phyloP scores from a whole-genome alignment of 2,888 invertebrate genomes.

The Hanleya hanleyi region DNA sequence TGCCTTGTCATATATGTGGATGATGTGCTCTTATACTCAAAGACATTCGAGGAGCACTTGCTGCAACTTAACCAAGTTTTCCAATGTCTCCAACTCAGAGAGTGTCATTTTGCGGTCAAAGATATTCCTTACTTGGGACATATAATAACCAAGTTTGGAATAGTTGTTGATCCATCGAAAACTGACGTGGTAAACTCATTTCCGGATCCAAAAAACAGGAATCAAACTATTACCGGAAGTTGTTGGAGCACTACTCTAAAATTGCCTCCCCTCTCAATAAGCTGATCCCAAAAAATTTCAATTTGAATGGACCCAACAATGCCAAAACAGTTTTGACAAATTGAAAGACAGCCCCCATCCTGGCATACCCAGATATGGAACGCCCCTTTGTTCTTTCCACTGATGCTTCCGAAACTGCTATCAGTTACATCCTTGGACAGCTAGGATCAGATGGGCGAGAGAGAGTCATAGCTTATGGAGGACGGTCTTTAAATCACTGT shows the following conservation, averaged over 20 bases:
- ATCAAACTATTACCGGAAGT: slow-evolving; percentile 46
- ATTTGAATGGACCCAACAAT: slow-evolving; percentile 47
- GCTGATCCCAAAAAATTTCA: slow-evolving; percentile 46
- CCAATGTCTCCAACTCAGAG: slow-evolving; percentile 11
- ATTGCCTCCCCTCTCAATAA: slow-evolving; percentile 49
- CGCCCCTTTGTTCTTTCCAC: slow-evolving; percentile 15
- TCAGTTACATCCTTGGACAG: slow-evolving; percentile 28
- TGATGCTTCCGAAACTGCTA: slow-evolving; percentile 19
- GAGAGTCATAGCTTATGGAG: neutral
- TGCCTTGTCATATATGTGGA: slow-evolving; percentile 27
- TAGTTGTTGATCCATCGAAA: slow-evolving; percentile 15
- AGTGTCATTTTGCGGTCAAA: slow-evolving; percentile 21
- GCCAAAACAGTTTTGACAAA: slow-evolving; percentile 48
- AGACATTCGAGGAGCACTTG: slow-evolving; percentile 15
- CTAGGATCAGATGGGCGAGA: slow-evolving; percentile 3
- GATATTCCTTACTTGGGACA: slow-evolving; percentile 25
- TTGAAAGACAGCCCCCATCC: slow-evolving; percentile 44
- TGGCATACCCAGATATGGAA: slow-evolving; percentile 18
- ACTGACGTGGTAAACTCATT: slow-evolving; percentile 14
- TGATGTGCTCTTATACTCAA: slow-evolving; percentile 17
- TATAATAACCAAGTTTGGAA: slow-evolving; percentile 22
- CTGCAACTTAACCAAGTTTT: slow-evolving; percentile 18
- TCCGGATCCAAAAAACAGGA: slow-evolving; percentile 14
- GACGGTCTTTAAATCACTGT: neutral
- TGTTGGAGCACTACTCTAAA: slow-evolving; percentile 40